These are phyloP conservation scores for Vanacampus margaritifer DNA, from an alignment of 2,113 vertebrate genomes.

Conservation along the genomic window DNA sequence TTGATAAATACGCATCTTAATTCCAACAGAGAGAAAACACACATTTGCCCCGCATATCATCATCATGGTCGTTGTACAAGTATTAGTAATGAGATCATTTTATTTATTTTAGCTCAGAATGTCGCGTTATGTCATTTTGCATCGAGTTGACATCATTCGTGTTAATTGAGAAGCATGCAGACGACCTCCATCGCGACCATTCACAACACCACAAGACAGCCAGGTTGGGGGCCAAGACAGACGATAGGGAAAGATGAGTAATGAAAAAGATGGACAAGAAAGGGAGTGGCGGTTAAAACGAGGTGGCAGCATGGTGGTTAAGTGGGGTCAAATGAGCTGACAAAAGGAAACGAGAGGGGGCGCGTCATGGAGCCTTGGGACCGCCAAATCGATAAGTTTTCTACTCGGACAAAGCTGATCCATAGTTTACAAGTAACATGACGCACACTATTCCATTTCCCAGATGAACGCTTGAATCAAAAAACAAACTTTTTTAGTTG, in stretches of 20 bases:
- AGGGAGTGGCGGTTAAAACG: constrained; percentile 12
- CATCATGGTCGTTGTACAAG: constrained; percentile 66
- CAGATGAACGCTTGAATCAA: background rate
- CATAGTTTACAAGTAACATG: constrained; percentile 33
- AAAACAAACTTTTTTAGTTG: background rate
- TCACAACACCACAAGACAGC: constrained; percentile 63
- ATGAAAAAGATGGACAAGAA: constrained; percentile 45
- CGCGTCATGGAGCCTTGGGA: constrained; percentile 42
- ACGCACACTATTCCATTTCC: background rate
- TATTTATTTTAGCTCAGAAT: constrained; percentile 64
- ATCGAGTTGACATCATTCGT: constrained; percentile 79
- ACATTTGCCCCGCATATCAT: constrained; percentile 45
- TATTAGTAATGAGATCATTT: constrained; percentile 74
- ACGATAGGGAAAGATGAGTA: constrained; percentile 30
- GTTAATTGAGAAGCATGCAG: constrained; percentile 79
- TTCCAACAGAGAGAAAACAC: constrained; percentile 56
- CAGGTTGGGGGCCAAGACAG: constrained; percentile 23
- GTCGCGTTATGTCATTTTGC: constrained; percentile 71
- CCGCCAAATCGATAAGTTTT: constrained; percentile 58
- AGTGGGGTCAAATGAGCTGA: background rate
- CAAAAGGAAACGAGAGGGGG: background rate
- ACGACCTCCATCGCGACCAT: constrained; percentile 69
- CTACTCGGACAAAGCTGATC: constrained; percentile 55
- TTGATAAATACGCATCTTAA: constrained; percentile 60
- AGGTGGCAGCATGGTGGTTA: constrained; percentile 8